Percentiles rank a stretch among this genome's conserved stretches.
These are phyloP conservation scores for Adelosebastes latens DNA, from an alignment of 2,797 vertebrate genomes.

Conservation along the genomic window DNA sequence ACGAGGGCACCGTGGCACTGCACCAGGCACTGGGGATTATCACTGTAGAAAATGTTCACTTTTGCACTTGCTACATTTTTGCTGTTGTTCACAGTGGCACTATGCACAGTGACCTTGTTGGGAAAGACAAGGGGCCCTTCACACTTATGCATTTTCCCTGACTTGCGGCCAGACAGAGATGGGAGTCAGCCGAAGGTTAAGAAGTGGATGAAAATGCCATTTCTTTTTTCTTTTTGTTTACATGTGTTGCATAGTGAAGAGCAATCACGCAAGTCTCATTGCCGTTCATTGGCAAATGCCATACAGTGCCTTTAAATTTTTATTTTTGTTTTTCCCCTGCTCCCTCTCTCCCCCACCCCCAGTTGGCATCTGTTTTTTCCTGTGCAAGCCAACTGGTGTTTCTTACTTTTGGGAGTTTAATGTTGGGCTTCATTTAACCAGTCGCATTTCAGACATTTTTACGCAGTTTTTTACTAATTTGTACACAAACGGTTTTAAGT, in stretches of 20 bases:
- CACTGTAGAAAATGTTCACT: conserved; percentile 94
- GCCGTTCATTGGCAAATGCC: conserved; percentile 93
- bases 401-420: conserved; percentile 97
- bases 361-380: conserved; percentile 89
- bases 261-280: conserved; percentile 91
- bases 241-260: conserved; percentile 95
- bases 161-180: conserved; percentile 86
- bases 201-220: conserved; percentile 85
- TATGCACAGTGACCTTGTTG: conserved; percentile 93
- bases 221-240: conserved; percentile 75
- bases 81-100: conserved; percentile 92
- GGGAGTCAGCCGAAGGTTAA: conserved; percentile 85
- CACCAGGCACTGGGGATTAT: conserved; percentile 81
- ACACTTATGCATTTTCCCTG: conserved; percentile 90
- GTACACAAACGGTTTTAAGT: conserved; percentile 99
- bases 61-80: conserved; percentile 99
- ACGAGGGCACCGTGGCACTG: conserved; percentile 76
- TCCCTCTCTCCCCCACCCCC: conserved; percentile 75
- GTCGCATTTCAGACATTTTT: conserved; percentile 99
- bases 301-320: conserved; percentile 99
- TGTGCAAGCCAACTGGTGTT: conserved; percentile 92
- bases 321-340: conserved; percentile 73
- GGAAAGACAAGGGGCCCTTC: conserved; percentile 73
- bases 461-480: conserved; percentile 99
- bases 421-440: conserved; percentile 98